Conservation (phyloP, 2,888 invertebrate species). For the Anorthoa munda region DNA sequence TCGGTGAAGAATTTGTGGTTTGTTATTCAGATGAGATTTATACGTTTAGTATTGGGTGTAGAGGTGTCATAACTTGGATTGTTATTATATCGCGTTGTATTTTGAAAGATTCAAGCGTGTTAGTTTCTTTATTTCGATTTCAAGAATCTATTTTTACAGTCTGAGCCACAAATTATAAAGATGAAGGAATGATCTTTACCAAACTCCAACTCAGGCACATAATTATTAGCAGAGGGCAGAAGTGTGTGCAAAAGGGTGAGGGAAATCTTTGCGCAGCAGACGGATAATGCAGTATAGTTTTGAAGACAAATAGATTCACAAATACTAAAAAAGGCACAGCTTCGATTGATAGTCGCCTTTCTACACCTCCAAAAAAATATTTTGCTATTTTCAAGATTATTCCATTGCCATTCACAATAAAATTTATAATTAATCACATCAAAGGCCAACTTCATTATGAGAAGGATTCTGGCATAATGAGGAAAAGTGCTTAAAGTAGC, state of each 20-base stretch:
- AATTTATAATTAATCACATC: conserved; percentile 30
- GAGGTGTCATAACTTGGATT: neutral
- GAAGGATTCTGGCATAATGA: conserved; percentile 33
- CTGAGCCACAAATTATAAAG: neutral
- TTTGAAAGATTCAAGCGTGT: neutral
- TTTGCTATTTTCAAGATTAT: neutral
- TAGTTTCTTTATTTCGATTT: neutral
- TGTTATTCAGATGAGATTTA: conserved; percentile 8
- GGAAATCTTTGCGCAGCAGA: neutral
- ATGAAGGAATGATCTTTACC: neutral
- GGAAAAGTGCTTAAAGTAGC: conserved; percentile 47
- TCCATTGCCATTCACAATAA: conserved; percentile 1
- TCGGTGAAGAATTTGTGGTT: conserved; percentile 21
- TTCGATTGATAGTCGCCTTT: conserved; percentile 15
- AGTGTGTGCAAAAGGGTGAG: neutral
- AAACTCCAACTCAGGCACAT: neutral
- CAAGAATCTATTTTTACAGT: neutral
- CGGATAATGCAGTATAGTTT: neutral
- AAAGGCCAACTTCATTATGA: conserved; percentile 37
- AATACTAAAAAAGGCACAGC: neutral
- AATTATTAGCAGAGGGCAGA: neutral
- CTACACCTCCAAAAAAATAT: neutral
- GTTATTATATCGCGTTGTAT: neutral
- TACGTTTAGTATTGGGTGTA: neutral
- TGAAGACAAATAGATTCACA: neutral